Evolutionary conservation across 2,797 vertebrate species (phyloP).

Genomic region (Zalophus californianus): DNA sequence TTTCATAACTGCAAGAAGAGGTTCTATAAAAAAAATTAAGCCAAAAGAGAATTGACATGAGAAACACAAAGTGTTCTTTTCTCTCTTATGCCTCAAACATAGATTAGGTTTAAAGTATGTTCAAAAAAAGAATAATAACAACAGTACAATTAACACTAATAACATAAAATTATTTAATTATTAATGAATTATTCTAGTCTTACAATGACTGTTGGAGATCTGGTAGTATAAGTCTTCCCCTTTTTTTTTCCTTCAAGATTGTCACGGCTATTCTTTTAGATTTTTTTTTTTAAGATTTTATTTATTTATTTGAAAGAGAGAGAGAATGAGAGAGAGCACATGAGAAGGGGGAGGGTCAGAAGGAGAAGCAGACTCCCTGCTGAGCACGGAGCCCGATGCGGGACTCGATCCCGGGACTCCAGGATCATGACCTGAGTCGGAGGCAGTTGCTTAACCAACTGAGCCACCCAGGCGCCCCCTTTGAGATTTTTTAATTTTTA

Average conservation of each 20-base stretch:
- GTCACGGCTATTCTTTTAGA: neutral
- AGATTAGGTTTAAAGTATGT: neutral
- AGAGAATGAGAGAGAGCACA: too few relatives aligned
- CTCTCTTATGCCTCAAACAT: neutral
- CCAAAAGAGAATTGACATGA: neutral
- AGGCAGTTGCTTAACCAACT: too few relatives aligned
- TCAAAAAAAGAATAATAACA: neutral
- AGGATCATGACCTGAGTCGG: too few relatives aligned
- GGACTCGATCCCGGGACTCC: too few relatives aligned
- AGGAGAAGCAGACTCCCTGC: too few relatives aligned
- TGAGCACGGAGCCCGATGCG: too few relatives aligned
- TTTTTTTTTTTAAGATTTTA: too few relatives aligned
- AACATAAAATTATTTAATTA: neutral
- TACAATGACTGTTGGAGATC: neutral
- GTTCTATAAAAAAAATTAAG: neutral
- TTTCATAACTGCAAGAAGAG: neutral
- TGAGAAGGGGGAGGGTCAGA: too few relatives aligned
- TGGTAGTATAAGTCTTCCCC: neutral
- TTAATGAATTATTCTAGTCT: constrained; percentile 30
- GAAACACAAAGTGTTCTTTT: neutral
- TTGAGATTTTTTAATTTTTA: too few relatives aligned
- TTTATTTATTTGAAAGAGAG: too few relatives aligned
- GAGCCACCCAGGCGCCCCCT: too few relatives aligned
- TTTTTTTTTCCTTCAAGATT: constrained; percentile 32
- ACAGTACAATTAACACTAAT: neutral